Conservation (phyloP, 2,113 vertebrate genomes). For the Recurvirostra avosetta region DNA sequence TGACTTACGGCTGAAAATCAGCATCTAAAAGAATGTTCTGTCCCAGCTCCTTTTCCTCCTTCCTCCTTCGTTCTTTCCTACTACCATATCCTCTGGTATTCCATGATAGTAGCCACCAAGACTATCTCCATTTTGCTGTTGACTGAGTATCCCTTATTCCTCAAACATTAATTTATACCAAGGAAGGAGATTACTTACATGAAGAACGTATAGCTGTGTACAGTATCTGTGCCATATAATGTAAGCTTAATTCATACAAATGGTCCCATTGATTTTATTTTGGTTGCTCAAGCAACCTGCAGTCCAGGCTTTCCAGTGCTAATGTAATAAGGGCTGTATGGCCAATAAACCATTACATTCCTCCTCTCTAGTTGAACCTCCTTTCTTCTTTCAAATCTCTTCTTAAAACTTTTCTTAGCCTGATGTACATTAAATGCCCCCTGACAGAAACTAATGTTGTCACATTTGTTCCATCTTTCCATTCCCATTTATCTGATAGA, state of each 20-base stretch:
- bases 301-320: background rate
- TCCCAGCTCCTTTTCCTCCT: background rate
- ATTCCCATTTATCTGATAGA: background rate
- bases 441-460: constrained; percentile 6
- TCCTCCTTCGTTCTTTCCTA: background rate
- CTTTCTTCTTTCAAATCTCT: constrained; percentile 1
- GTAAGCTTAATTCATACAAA: constrained; percentile 47
- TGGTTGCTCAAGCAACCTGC: background rate
- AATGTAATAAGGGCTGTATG: background rate
- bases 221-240: background rate
- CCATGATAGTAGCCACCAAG: background rate
- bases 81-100: background rate
- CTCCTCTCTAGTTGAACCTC: background rate
- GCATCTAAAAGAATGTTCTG: background rate
- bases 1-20: background rate
- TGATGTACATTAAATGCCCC: background rate
- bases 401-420: background rate
- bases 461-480: background rate
- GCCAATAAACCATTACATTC: background rate
- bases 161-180: background rate
- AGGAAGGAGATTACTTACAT: background rate
- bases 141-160: background rate
- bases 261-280: constrained; percentile 33
- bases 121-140: background rate
- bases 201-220: background rate